Conservation (phyloP, 2,888 invertebrate genomes). For the Dynastes hyllus region DNA sequence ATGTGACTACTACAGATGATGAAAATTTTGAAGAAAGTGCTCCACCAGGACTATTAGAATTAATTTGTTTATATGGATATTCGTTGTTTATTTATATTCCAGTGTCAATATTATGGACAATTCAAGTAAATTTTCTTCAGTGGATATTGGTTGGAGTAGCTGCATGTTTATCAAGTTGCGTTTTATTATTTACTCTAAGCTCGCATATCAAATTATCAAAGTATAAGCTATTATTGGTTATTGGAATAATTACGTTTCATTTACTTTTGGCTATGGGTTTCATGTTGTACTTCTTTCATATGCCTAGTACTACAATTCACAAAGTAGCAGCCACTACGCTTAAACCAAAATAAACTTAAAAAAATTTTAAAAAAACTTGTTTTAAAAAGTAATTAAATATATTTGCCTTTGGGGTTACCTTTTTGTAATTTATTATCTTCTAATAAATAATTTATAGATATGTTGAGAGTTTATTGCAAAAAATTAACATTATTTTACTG, state of each 20-base stretch:
- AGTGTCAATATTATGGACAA: conserved; percentile 93
- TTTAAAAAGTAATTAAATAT: no score
- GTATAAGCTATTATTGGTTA: conserved; percentile 77
- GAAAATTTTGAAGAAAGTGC: conserved; percentile 79
- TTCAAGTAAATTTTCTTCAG: conserved; percentile 86
- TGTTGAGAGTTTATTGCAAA: conserved; percentile 20
- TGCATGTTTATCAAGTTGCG: conserved; percentile 88
- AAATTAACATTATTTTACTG: conserved; percentile 10
- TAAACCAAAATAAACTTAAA: no score
- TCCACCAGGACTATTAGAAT: conserved; percentile 84
- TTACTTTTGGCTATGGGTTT: conserved; percentile 89
- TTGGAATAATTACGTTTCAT: conserved; percentile 84
- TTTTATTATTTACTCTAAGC: conserved; percentile 86
- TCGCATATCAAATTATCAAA: conserved; percentile 82
- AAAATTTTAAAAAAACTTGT: no score
- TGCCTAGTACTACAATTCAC: conserved; percentile 65
- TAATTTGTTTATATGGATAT: conserved; percentile 96
- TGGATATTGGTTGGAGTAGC: conserved; percentile 91
- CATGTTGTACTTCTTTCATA: conserved; percentile 87
- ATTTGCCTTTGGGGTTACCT: no score
- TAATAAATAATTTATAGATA: conserved; percentile 27
- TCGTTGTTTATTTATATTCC: conserved; percentile 96
- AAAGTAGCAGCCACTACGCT: not conserved
- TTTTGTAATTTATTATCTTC: not conserved
- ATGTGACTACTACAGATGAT: conserved; percentile 75